These are phyloP conservation scores for Gymnobelideus leadbeateri DNA, from an alignment of 2,113 vertebrate genomes.

Conservation along the genomic window DNA sequence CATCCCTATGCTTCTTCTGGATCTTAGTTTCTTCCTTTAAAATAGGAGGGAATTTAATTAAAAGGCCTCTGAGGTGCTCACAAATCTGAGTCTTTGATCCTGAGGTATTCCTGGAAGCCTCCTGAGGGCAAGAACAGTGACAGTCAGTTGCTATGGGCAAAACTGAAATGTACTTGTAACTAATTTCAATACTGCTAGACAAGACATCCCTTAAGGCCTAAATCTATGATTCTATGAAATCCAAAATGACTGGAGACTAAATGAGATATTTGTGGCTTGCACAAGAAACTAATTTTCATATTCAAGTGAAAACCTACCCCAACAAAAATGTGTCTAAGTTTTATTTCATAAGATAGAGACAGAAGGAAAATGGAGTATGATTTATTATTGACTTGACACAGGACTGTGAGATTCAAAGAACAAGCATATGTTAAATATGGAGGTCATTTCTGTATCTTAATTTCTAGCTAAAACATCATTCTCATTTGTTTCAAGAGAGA, in stretches of 20 bases:
- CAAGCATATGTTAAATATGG: not conserved
- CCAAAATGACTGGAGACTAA: not conserved
- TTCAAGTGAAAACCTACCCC: not conserved
- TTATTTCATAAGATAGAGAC: not conserved
- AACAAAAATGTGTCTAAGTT: not conserved
- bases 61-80: not conserved
- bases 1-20: not conserved
- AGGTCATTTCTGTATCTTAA: not conserved
- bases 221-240: not conserved
- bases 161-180: not conserved
- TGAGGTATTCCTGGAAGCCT: not conserved
- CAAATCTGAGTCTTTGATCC: not conserved
- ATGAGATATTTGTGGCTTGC: not conserved
- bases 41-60: not conserved
- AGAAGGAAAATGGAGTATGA: not conserved
- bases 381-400: not conserved
- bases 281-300: not conserved
- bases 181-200: not conserved
- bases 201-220: not conserved
- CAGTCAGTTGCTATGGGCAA: not conserved
- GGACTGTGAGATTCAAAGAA: not conserved
- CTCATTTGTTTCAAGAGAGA: not conserved
- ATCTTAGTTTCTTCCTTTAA: too few relatives aligned
- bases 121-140: not conserved
- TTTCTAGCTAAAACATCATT: not conserved